Evolutionary conservation across 2,797 vertebrate genomes (phyloP), one percentile per base, ranked within the genome.

Genomic region (Notolepis coatsorum): DNA sequence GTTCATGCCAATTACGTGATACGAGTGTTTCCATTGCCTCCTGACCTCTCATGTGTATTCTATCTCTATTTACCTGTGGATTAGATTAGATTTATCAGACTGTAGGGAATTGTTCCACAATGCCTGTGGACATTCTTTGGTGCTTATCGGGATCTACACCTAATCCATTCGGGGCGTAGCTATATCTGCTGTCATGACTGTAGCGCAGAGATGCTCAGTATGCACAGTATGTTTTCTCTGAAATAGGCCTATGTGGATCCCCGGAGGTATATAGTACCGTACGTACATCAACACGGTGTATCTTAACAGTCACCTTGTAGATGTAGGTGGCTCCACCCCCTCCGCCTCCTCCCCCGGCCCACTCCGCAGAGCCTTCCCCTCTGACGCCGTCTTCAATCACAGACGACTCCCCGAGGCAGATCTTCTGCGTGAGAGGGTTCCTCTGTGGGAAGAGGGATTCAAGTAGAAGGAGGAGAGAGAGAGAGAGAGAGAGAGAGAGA

Each of bases 261-360:
- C n/a, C n/a, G n/a, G n/a, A n/a, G n/a, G n/a, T n/a, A n/a, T n/a
- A n/a, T n/a, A n/a, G n/a, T n/a, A n/a, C n/a, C 31, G 13, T 6
- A 35, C 31, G 13, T 6, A 35, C 2, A 35, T 12, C 2, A 7
- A 35, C 5, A 35, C 13, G 2, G 13, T 35, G 7, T 35, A 8
- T 35, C 13, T 12, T 4, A 25, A 15, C 24, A n/a, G 23, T 82
- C 89, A 95, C 95, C 89, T 91, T 93, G 64, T 94, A 98, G 73
- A 97, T 82, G 30, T 90, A 95, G 0, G 96, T 96, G 74, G 95
- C 94, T 52, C 95, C 96, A 9, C 96, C 95, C 18, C 96, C 96
- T 1, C 95, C 96, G 0, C 96, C 96, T 69, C 96, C 96, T 50
- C 96, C 97, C 17, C 95, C 95, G 1, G 94, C 93, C 95, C 94